These are phyloP conservation scores for Crotalus helleri DNA, from an alignment of 2,113 vertebrate genomes.

Conservation along the genomic window DNA sequence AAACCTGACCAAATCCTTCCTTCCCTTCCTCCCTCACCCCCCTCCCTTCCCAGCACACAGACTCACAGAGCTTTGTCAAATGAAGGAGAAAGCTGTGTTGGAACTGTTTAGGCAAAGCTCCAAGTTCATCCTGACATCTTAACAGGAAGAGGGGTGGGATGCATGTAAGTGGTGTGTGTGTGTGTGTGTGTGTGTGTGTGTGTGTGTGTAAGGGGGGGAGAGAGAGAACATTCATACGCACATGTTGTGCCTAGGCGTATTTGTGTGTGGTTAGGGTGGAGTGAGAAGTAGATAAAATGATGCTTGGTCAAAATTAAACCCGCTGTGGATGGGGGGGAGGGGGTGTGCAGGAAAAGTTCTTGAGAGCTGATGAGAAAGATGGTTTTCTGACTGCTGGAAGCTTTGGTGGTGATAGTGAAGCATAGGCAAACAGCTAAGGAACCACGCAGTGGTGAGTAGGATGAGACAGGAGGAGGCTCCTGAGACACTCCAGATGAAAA, in stretches of 20 bases:
- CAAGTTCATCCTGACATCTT: conserved; percentile 59
- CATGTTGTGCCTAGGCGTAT: neutral
- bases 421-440: neutral
- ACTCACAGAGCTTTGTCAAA: conserved; percentile 31
- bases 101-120: conserved; percentile 20
- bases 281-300: neutral
- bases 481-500: neutral
- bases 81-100: conserved; percentile 22
- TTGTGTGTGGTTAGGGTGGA: neutral
- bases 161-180: neutral
- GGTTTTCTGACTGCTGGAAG: neutral
- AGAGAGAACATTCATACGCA: neutral
- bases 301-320: neutral
- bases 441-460: neutral
- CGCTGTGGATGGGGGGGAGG: neutral
- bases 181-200: neutral
- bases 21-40: neutral
- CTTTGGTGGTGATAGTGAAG: neutral
- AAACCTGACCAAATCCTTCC: neutral
- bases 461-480: neutral
- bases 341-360: neutral
- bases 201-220: neutral
- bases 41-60: neutral
- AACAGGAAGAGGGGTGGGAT: conserved; percentile 33
- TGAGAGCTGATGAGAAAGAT: neutral